A percentile compares a stretch with the other conserved stretches of the same genome.
Evolutionary conservation across 2,888 invertebrate genomes (phyloP).

Genomic region (Chaetogeoica ovagalla): DNA sequence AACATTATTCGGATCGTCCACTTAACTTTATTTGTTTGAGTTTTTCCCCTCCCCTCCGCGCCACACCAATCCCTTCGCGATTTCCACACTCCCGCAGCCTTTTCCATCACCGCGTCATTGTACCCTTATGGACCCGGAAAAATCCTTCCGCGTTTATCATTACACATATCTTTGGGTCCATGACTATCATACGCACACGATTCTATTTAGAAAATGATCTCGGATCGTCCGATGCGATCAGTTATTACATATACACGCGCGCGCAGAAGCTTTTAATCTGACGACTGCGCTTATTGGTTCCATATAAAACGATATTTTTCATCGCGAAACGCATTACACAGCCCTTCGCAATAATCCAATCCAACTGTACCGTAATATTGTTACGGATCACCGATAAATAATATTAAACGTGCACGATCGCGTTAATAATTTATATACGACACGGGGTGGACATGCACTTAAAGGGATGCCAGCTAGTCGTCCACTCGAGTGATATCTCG

Average conservation of each 20-base stretch:
- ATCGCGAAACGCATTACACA: conserved; percentile 11
- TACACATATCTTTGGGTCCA: conserved; percentile 25
- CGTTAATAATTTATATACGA: no score
- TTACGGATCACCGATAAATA: no score
- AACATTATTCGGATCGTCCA: conserved; percentile 13
- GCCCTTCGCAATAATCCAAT: no score
- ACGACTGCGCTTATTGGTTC: conserved; percentile 5
- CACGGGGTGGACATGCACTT: no score
- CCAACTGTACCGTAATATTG: no score
- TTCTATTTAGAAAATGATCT: not conserved
- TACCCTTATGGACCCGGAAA: not conserved
- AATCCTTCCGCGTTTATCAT: conserved; percentile 8
- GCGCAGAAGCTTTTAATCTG: conserved; percentile 29
- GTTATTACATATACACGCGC: not conserved
- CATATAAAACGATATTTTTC: conserved; percentile 15
- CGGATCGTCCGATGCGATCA: not conserved
- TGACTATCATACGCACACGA: not conserved
- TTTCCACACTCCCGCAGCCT: not conserved
- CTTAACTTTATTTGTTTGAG: conserved; percentile 46
- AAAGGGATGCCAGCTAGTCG: no score
- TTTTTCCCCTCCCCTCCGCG: not conserved
- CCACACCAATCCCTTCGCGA: not conserved
- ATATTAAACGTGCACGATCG: not conserved
- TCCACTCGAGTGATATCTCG: no score
- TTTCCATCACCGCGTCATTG: no score